Evolutionary conservation across 1,140 invertebrate genomes (phyloP), one percentile per base, ranked within the genome.

Genomic region (Whitmania pigra): DNA sequence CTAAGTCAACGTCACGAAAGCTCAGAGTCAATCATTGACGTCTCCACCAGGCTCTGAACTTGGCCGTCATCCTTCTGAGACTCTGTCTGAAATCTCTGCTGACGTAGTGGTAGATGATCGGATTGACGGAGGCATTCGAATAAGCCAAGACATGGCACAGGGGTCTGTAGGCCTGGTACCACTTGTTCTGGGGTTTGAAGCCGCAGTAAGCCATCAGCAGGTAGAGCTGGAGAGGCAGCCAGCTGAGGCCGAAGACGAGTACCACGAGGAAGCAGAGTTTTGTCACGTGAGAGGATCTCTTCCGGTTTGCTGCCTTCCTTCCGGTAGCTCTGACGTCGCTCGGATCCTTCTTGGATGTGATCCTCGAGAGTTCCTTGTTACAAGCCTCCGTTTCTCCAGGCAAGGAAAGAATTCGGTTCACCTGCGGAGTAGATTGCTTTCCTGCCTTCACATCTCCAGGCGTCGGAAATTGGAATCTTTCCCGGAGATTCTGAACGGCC

Each of bases 281-380:
- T 0, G 93, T 97, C 0, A 95, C 94, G 67, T 29, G 29, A n/a
- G 67, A 68, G 11, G 67, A 36, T 17, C 69, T 27, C 29, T 71
- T 53, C 9, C 43, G 43, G 15, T 49, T 49, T 11, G 43, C 43
- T 4, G 43, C n/a, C 54, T 31, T 25, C 31, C 31, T 18, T 27
- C 29, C 53, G 15, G 11, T 66, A 2, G 9, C 60, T 43, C 29
- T 27, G 29, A 36, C 29, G 0, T 49, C 43, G 9, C 3, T 5
- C 11, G 9, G 13, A 49, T 49, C 43, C 15, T 7, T 49, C 15
- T 49, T 49, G 43, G 11, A 49, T 0, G 43, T 13, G 43, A 13
- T 49, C n/a, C n/a, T n/a, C 43, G 43, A 49, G 43, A 49, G 43
- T 49, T 49, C 43, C 43, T 1, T 17, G 43, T 11, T 49, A 17